Percentiles rank a stretch among this genome's conserved stretches.
Evolutionary conservation across 2,888 invertebrate species (phyloP).

Genomic region (Lepidocyrtoides sp.): DNA sequence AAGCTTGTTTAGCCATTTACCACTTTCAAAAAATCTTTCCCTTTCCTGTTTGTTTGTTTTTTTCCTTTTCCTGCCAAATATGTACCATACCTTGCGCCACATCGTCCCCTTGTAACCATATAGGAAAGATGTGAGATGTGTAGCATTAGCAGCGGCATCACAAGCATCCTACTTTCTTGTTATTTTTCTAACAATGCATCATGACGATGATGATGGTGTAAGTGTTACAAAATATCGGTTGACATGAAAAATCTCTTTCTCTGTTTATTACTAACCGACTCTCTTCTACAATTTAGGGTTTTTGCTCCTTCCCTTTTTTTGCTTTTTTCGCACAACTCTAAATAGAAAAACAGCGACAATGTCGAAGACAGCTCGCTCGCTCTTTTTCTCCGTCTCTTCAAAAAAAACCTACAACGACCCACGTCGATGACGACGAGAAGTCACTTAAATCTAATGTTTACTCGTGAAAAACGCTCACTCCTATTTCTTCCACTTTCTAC

Average conservation of each 20-base stretch:
- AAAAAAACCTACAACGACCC: background rate
- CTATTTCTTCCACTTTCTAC: too few species aligned
- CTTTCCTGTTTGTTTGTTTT: background rate
- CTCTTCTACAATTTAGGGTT: background rate
- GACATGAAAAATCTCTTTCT: slow-evolving; percentile 73
- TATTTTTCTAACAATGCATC: slow-evolving; percentile 42
- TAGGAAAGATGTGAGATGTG: background rate
- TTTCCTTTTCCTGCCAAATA: too few species aligned
- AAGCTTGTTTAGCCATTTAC: background rate
- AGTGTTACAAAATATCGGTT: slow-evolving; percentile 55
- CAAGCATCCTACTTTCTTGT: background rate
- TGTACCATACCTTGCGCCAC: too few species aligned
- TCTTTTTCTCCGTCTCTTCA: background rate
- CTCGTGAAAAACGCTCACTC: background rate
- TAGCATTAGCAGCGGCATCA: background rate
- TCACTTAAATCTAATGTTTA: slow-evolving; percentile 72
- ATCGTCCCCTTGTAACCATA: too few species aligned
- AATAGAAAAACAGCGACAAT: background rate
- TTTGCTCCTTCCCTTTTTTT: background rate
- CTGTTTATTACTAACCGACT: slow-evolving; percentile 47
- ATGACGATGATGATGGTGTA: background rate
- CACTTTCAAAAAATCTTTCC: background rate
- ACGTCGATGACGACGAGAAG: slow-evolving; percentile 38
- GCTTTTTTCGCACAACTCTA: background rate
- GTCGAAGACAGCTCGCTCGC: background rate